Evolutionary conservation across 2,888 invertebrate genomes (phyloP), one percentile per base, ranked within the genome.

Genomic region (Cosmia trapezina): DNA sequence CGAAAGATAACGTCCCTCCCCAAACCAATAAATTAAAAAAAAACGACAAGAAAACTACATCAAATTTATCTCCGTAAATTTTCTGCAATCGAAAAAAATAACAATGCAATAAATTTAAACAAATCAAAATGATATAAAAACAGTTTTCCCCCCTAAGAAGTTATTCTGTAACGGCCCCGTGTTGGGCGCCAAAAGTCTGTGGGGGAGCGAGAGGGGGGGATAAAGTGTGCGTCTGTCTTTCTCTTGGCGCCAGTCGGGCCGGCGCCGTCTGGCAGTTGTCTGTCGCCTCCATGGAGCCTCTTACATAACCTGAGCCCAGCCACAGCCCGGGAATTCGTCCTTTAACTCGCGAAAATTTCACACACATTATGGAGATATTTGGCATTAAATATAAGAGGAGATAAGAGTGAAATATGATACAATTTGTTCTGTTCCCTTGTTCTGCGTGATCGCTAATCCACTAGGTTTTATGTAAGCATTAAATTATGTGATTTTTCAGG

Each of bases 231-330:
- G 65, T 64, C 80, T 73, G 83, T 91, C 91, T 87, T 89, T 57
- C 83, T 91, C 89, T 71, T 87, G 92, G 96, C 96, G 97, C 96
- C 97, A 95, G 96, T 89, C 96, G 91, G 94, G 86, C 94, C 92
- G 97, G 96, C 96, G 96, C 96, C 96, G 94, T 92, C 91, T 93
- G 88, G 84, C 85, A 83, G 83, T 81, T 85, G 94, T 93, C 94
- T 93, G 91, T 84, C 94, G 94, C 89, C 94, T 83, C 80, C 66
- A 74, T 87, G 94, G 94, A 93, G 94, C 94, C 94, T 87, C 89
- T 94, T 94, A 94, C 87, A 91, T 93, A 94, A 95, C 91, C 87
- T 86, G 89, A 83, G 78, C 78, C 68, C 72, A 62, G 76, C 83
- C 81, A 72, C 76, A 72, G 76, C 80, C 88, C 87, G 81, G 86